Percentiles rank a stretch among this genome's conserved stretches.
Evolutionary conservation across 2,797 vertebrate species (phyloP).

Genomic region (Chiroxiphia lanceolata): DNA sequence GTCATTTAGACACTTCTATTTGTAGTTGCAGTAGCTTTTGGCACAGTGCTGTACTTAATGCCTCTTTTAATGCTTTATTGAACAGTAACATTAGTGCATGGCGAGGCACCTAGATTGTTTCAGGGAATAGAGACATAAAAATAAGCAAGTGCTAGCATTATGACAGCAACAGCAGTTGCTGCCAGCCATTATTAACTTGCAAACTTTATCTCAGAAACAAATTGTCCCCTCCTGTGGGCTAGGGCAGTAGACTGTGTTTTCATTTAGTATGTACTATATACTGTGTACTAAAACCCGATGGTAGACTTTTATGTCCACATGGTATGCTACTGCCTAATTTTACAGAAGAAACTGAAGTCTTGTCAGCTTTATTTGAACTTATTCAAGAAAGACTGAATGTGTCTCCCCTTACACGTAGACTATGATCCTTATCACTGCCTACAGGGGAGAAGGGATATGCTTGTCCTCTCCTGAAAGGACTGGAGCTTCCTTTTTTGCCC

Average conservation of each 20-base stretch:
- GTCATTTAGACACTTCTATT: neutral
- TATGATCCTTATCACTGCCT: neutral
- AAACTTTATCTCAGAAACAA: conserved; percentile 7
- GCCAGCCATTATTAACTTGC: neutral
- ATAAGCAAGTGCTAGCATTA: neutral
- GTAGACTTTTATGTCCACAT: neutral
- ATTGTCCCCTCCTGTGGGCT: neutral
- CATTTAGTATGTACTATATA: neutral
- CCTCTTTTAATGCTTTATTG: conserved; percentile 18
- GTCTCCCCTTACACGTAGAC: neutral
- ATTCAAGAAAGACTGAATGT: neutral
- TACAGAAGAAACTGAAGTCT: neutral
- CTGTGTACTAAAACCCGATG: neutral
- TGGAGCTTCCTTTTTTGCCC: neutral
- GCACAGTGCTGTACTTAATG: neutral
- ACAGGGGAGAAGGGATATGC: neutral
- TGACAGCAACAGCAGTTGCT: conserved; percentile 2
- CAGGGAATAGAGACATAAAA: conserved; percentile 40
- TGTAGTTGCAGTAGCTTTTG: neutral
- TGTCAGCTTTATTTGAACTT: neutral
- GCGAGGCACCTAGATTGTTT: neutral
- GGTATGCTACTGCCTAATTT: neutral
- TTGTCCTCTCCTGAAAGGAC: neutral
- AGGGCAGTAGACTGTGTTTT: neutral
- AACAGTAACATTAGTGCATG: neutral